Evolutionary conservation across 2,797 vertebrate species (phyloP).

Genomic region (Enteromius anoplus): DNA sequence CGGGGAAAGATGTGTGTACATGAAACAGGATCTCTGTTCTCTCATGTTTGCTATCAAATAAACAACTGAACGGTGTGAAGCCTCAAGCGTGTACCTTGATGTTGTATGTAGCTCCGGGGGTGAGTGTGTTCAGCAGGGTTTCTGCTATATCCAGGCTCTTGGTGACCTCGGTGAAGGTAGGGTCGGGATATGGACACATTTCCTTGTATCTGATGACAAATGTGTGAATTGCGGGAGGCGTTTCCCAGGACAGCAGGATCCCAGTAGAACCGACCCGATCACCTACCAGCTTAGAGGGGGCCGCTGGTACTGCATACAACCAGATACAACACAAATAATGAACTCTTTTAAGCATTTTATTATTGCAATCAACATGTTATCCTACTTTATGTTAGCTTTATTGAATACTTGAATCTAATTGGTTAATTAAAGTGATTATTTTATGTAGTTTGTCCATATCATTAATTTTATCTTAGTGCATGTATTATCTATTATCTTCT

Average conservation of each 20-base stretch:
- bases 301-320: constrained; percentile 76
- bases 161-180: constrained; percentile 81
- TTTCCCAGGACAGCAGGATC: constrained; percentile 90
- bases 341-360: neutral
- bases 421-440: neutral
- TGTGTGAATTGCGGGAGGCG: constrained; percentile 77
- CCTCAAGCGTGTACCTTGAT: constrained; percentile 61
- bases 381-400: neutral
- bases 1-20: neutral
- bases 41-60: constrained; percentile 6
- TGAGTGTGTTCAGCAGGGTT: constrained; percentile 89
- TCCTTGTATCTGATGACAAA: constrained; percentile 93
- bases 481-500: neutral
- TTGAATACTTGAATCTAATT: neutral
- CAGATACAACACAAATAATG: constrained; percentile 5
- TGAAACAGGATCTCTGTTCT: neutral
- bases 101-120: constrained; percentile 93
- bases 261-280: constrained; percentile 93
- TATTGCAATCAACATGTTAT: neutral
- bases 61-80: neutral
- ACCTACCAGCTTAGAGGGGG: constrained; percentile 83
- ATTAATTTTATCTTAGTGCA: neutral
- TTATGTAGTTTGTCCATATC: neutral
- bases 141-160: constrained; percentile 84
- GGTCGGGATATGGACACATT: constrained; percentile 90